Conservation (phyloP, 2,797 vertebrate species). For the Coregonus ussuriensis region DNA sequence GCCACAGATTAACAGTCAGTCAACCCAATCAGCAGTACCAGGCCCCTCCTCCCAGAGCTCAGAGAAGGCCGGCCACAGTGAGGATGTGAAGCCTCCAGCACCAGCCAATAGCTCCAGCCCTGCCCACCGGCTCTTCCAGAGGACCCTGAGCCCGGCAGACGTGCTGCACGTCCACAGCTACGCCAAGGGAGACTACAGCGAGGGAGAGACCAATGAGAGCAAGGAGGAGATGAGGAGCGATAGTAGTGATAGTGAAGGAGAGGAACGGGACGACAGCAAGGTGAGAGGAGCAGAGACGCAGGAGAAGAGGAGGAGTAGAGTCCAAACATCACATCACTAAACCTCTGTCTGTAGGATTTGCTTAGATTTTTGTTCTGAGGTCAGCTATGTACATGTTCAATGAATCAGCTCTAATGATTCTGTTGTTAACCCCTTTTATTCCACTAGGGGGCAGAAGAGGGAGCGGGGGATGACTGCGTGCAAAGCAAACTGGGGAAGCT, state of each 20-base stretch:
- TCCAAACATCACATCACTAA: neutral
- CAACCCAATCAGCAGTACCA: neutral
- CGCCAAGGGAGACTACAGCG: conserved; percentile 80
- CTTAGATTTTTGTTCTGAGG: neutral
- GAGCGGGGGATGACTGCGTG: conserved; percentile 67
- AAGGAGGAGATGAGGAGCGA: conserved; percentile 65
- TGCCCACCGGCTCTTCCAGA: conserved; percentile 73
- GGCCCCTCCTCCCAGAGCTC: neutral
- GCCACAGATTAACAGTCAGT: neutral
- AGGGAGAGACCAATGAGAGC: conserved; percentile 55
- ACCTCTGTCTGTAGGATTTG: neutral
- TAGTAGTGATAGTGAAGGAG: conserved; percentile 47
- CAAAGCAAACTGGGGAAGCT: conserved; percentile 87
- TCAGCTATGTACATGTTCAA: neutral
- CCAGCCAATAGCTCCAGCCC: conserved; percentile 35
- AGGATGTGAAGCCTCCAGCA: neutral
- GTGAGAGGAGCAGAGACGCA: conserved; percentile 14
- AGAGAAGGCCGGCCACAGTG: neutral
- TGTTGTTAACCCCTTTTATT: conserved; percentile 17
- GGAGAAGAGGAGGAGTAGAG: neutral
- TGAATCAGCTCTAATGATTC: neutral
- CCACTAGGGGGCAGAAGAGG: conserved; percentile 76
- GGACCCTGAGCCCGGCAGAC: conserved; percentile 79
- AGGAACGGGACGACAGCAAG: conserved; percentile 46
- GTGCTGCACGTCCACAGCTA: conserved; percentile 90